Conservation (phyloP, 2,888 invertebrate species). For the Rotaria macrura region DNA sequence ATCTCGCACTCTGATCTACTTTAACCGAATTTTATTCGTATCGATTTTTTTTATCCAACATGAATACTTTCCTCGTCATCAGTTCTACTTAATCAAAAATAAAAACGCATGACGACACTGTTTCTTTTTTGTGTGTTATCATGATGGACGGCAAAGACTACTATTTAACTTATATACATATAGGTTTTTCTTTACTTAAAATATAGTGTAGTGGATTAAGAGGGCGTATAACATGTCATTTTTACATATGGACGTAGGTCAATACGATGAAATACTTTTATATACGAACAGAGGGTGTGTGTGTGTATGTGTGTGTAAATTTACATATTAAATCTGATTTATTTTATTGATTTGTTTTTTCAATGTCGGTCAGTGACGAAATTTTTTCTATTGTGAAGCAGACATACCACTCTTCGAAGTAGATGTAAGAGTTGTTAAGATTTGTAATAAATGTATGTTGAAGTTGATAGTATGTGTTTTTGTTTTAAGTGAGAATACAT, state of each 20-base stretch:
- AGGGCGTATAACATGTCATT: neutral
- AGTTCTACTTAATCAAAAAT: neutral
- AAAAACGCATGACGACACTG: neutral
- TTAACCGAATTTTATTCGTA: neutral
- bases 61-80: neutral
- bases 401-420: neutral
- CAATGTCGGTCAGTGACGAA: neutral
- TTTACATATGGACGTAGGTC: neutral
- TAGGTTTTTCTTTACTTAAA: neutral
- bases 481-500: neutral
- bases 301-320: neutral
- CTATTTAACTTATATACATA: neutral
- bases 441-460: neutral
- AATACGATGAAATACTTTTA: neutral
- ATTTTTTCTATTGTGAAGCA: neutral
- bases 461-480: neutral
- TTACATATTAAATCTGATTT: neutral
- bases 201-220: neutral
- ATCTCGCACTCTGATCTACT: neutral
- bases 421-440: neutral
- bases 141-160: neutral
- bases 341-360: neutral
- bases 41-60: neutral
- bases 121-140: neutral
- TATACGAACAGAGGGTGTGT: no score